Percentiles rank a stretch among this genome's conserved stretches.
phyloP scores from a whole-genome alignment of 2,113 vertebrate genomes.

The Epinephelus lanceolatus region DNA sequence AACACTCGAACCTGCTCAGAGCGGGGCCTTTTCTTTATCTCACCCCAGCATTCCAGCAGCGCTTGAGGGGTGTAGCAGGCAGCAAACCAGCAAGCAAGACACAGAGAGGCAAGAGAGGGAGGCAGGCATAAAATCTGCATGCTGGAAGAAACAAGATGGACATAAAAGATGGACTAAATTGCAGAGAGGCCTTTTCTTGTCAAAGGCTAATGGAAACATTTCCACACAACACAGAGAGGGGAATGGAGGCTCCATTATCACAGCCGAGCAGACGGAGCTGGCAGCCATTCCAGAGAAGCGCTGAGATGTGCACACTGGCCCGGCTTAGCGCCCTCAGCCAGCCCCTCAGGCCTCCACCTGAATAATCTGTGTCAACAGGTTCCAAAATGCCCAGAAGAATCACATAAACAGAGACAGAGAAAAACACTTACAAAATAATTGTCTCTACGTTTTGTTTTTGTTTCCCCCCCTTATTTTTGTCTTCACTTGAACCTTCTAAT shows the following conservation, averaged over 20 bases:
- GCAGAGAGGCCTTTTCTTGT: slow-evolving; percentile 87
- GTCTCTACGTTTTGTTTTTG: slow-evolving; percentile 62
- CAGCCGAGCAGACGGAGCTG: slow-evolving; percentile 85
- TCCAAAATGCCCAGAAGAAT: slow-evolving; percentile 82
- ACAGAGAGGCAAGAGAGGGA: slow-evolving; percentile 69
- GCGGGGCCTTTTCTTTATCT: slow-evolving; percentile 82
- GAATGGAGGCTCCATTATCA: slow-evolving; percentile 85
- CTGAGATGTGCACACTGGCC: slow-evolving; percentile 83
- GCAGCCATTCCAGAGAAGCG: slow-evolving; percentile 83
- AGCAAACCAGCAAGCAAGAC: slow-evolving; percentile 68
- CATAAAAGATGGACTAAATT: slow-evolving; percentile 87
- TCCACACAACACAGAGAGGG: slow-evolving; percentile 83
- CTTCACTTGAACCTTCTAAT: slow-evolving; percentile 79
- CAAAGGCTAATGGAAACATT: slow-evolving; percentile 88
- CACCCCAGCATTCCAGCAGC: slow-evolving; percentile 77
- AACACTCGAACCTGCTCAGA: slow-evolving; percentile 83
- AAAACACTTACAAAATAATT: slow-evolving; percentile 82
- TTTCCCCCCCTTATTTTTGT: slow-evolving; percentile 29
- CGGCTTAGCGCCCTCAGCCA: slow-evolving; percentile 81
- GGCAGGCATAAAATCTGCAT: slow-evolving; percentile 85
- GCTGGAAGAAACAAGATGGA: slow-evolving; percentile 88
- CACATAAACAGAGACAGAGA: slow-evolving; percentile 74
- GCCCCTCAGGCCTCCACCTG: slow-evolving; percentile 84
- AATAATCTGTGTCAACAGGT: slow-evolving; percentile 89
- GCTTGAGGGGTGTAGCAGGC: slow-evolving; percentile 78